Evolutionary conservation across 2,113 vertebrate genomes (phyloP), one percentile per base, ranked within the genome.

Genomic region (Uria aalge): DNA sequence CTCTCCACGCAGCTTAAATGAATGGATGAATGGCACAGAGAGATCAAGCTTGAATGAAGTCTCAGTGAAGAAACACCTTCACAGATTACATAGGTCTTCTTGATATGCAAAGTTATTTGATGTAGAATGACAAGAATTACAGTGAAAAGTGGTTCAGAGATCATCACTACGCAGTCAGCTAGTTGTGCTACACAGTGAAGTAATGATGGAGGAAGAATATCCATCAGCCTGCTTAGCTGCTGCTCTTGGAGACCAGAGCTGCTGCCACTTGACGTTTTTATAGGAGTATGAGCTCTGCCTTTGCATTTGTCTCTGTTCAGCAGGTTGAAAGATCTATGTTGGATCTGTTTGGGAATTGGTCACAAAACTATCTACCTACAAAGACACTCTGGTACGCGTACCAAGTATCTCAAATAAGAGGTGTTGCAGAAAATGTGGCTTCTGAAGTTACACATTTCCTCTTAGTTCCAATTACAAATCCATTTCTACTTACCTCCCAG

Each of bases 181-280:
- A 43, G 63, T 66, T 89, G 68, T 74, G 73, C 64, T 84, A 92
- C 60, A 41, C 34, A 63, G 45, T 45, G 53, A 92, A 92, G 80
- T 90, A 92, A 74, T 27, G n/a, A 68, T 56, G 67, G 85, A 91
- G 75, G 80, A 87, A 92, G 48, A 92, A 68, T 29, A 79, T 83
- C 62, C 30, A 64, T 79, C 73, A 85, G 24, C 11, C 16, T 1
- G 3, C 27, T 85, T 81, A 57, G 30, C 53, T 74, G 67, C n/a
- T 1, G 9, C 27, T 87, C 34, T 64, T 62, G 57, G 27, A 60
- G 52, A 40, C 41, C 20, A 62, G 38, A 89, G 57, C 19, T 90
- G 63, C 72, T 72, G 24, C 43, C 56, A 67, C 26, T 12, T 62
- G n/a, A n/a, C 0, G 0, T 75, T 69, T 77, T 50, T 69, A 41